These are phyloP conservation scores for Rhabdomys pumilio DNA, from an alignment of 2,797 vertebrate genomes.

Conservation along the genomic window DNA sequence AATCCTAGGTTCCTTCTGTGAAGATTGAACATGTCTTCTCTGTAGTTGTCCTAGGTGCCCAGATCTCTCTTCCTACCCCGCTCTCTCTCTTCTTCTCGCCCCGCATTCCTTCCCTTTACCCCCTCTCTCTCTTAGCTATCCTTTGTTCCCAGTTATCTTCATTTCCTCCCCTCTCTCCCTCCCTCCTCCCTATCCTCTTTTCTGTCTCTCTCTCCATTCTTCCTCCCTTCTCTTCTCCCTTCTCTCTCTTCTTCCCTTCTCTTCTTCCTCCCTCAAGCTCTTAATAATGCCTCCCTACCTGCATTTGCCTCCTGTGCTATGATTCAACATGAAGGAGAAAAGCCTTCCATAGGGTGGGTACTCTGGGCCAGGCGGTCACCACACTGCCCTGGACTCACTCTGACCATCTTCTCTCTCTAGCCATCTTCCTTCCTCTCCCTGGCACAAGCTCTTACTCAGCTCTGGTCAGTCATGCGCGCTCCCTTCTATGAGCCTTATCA, in stretches of 20 bases:
- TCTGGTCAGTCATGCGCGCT: not conserved
- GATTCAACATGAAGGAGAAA: not conserved
- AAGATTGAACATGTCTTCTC: not conserved
- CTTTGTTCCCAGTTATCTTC: not conserved
- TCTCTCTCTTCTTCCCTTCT: not conserved
- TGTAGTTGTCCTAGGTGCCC: no score
- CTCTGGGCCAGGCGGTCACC: not conserved
- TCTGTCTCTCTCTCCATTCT: not conserved
- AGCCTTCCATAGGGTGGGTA: not conserved
- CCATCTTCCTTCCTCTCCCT: not conserved
- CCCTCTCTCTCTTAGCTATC: not conserved
- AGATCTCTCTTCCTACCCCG: not conserved
- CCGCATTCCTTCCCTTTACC: rapidly evolving
- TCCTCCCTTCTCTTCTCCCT: not conserved
- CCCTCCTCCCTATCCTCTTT: not conserved
- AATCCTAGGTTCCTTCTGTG: not conserved
- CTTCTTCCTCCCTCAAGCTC: not conserved
- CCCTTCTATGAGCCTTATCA: not conserved
- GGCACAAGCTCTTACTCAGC: not conserved
- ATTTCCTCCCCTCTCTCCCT: not conserved
- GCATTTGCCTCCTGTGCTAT: not conserved
- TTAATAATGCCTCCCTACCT: not conserved
- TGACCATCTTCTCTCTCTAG: not conserved
- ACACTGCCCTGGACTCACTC: not conserved
- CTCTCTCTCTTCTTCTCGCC: not conserved